Percentiles rank a stretch among this genome's conserved stretches.
Conservation (phyloP, 2,797 vertebrate species). For the Cottoperca gobio region DNA sequence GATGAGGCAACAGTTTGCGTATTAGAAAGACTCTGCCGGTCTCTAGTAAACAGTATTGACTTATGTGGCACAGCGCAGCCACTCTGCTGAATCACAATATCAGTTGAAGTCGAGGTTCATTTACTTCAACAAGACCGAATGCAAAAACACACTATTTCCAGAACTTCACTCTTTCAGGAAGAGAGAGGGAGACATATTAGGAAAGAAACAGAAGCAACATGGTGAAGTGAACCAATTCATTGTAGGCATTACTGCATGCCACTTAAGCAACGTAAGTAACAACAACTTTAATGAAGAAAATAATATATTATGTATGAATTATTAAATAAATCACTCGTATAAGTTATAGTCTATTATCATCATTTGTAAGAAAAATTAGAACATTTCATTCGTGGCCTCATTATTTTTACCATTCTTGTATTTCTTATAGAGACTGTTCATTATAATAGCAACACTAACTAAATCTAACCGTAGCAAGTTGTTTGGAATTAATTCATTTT, state of each 20-base stretch:
- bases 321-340: neutral
- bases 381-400: neutral
- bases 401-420: neutral
- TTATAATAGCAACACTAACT: neutral
- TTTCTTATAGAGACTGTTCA: neutral
- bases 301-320: too few relatives aligned
- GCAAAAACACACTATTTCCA: conserved; percentile 23
- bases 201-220: conserved; percentile 1
- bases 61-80: conserved; percentile 36
- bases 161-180: neutral
- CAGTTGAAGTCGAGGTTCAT: conserved; percentile 54
- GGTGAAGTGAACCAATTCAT: neutral
- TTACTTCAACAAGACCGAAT: conserved; percentile 37
- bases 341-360: neutral
- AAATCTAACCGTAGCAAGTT: neutral
- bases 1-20: conserved; percentile 43
- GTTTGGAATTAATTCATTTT: neutral
- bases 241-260: neutral
- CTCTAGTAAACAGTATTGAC: conserved; percentile 57
- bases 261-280: neutral
- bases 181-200: neutral
- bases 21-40: conserved; percentile 49
- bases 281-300: neutral
- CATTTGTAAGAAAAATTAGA: neutral
- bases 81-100: conserved; percentile 54